Conservation (phyloP, 1,140 invertebrate species). For the Chrysoperla carnea region DNA sequence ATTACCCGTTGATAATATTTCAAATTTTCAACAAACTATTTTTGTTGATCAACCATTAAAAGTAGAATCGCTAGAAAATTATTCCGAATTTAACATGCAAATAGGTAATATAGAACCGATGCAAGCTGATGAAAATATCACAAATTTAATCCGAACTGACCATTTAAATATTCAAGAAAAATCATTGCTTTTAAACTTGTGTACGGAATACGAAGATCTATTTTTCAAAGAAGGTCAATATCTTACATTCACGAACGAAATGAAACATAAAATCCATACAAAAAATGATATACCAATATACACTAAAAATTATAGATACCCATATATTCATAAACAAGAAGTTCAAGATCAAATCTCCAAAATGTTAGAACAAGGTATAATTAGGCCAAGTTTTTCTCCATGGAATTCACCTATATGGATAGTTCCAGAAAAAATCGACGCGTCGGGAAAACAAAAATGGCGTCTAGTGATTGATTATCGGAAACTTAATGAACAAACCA, state of each 20-base stretch:
- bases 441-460: slow-evolving; percentile 16
- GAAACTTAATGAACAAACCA: slow-evolving; percentile 21
- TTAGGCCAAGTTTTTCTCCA: background rate
- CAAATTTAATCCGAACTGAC: slow-evolving; percentile 3
- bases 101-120: too few species aligned
- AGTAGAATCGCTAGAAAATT: too few species aligned
- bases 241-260: slow-evolving; percentile 7
- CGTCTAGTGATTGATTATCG: slow-evolving; percentile 23
- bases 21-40: too few species aligned
- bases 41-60: too few species aligned
- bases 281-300: background rate
- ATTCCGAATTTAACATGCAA: too few species aligned
- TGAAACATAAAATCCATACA: slow-evolving; percentile 9
- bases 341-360: slow-evolving; percentile 4
- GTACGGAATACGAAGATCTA: slow-evolving; percentile 9
- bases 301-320: slow-evolving; percentile 11
- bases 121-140: too few species aligned
- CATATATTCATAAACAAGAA: slow-evolving; percentile 11
- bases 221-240: slow-evolving; percentile 8
- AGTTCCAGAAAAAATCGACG: slow-evolving; percentile 14
- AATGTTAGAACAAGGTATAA: slow-evolving; percentile 3
- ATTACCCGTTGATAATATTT: too few species aligned
- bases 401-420: slow-evolving; percentile 3
- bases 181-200: slow-evolving; percentile 6
- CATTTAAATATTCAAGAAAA: slow-evolving; percentile 12